Evolutionary conservation across 2,797 vertebrate species (phyloP), one percentile per base, ranked within the genome.

Genomic region (Peromyscus eremicus): DNA sequence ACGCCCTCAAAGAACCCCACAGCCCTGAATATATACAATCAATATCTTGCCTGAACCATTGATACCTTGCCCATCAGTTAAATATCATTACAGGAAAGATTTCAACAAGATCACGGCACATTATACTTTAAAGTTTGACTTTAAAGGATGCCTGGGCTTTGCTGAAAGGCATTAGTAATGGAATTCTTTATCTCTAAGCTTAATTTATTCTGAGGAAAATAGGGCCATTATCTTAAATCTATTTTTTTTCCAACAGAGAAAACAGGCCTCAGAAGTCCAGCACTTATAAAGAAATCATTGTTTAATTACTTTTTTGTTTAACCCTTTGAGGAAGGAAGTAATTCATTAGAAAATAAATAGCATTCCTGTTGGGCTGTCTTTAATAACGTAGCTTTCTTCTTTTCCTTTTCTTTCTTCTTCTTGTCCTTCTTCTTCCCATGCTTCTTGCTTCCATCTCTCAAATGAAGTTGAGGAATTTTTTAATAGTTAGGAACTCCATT

Each of bases 171-270:
- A 98, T 97, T 98, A 98, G 98, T 98, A 98, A 98, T 98, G 97
- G 98, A 98, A 98, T 98, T 98, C 98, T 98, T 98, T 98, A 97
- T 98, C 98, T 98, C 98, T 96, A 95, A 98, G 98, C 97, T 98
- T 99, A 98, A 99, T 99, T 98, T 98, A 98, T 99, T 98, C 98
- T 98, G 98, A 98, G 97, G 98, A 98, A 98, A 98, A 98, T 98
- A 98, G 97, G 96, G 98, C 98, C 97, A 98, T 99, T 99, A 98
- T 99, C 98, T 98, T 98, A 98, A 98, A 99, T 98, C 98, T 98
- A 95, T 97, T 97, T 97, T 95, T 95, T 81, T 89, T 91, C 94
- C 85, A 97, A 95, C 92, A 94, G 94, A 89, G 97, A 98, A 98
- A 98, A 95, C 96, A 98, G 86, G 76, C 60, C 88, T 98, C 97